phyloP scores from a whole-genome alignment of 2,888 invertebrate species.

The Leucoma salicis region DNA sequence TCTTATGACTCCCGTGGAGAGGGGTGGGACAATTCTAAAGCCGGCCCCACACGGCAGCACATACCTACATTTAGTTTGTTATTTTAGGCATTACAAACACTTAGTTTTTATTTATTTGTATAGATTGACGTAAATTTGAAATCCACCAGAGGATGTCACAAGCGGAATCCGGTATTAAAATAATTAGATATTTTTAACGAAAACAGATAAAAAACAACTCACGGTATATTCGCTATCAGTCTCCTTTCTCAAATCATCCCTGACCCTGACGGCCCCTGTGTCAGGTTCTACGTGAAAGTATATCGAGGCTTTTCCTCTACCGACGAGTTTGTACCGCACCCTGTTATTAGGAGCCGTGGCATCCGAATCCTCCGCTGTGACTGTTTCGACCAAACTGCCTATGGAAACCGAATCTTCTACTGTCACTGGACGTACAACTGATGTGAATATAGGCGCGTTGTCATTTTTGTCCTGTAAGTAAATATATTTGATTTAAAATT shows the following conservation, averaged over 20 bases:
- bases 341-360: slow-evolving; percentile 93
- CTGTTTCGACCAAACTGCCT: slow-evolving; percentile 89
- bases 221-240: slow-evolving; percentile 94
- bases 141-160: no score
- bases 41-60: no score
- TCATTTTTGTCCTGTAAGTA: slow-evolving; percentile 90
- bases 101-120: no score
- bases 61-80: no score
- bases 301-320: slow-evolving; percentile 89
- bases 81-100: no score
- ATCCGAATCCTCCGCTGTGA: slow-evolving; percentile 91
- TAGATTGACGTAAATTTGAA: no score
- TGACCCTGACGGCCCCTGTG: slow-evolving; percentile 89
- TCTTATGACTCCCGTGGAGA: no score
- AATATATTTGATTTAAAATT: no score
- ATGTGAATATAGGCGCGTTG: slow-evolving; percentile 92
- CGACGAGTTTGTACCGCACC: slow-evolving; percentile 89
- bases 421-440: slow-evolving; percentile 90
- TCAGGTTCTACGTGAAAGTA: slow-evolving; percentile 95
- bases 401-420: slow-evolving; percentile 92
- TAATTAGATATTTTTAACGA: no score
- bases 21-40: no score
- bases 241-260: slow-evolving; percentile 92
- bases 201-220: slow-evolving; percentile 40
- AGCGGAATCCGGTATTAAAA: no score